Evolutionary conservation across 2,888 invertebrate species (phyloP).

Genomic region (Caenorhabditis sp.): DNA sequence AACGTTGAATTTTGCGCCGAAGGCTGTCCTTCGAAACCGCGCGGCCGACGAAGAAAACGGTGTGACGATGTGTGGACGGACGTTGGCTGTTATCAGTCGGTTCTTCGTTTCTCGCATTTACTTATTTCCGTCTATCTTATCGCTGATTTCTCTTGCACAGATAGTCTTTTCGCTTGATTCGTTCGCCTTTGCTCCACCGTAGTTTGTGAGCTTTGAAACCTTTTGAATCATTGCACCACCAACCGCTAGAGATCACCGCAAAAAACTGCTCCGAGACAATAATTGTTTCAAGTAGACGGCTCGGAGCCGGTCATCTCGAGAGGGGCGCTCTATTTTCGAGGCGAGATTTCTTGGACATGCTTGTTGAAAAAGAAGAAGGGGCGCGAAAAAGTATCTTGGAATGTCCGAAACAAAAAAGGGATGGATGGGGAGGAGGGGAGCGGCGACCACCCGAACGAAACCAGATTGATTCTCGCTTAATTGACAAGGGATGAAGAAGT

Average conservation of each 20-base stretch:
- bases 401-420: constrained; percentile 33
- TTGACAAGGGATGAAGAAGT: constrained; percentile 46
- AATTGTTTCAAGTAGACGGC: constrained; percentile 35
- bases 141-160: constrained; percentile 6
- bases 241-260: constrained; percentile 18
- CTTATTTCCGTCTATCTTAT: not conserved
- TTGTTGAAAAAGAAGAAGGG: not conserved
- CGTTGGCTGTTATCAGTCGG: not conserved
- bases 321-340: constrained; percentile 28
- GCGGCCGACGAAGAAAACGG: not conserved
- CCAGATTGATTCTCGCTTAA: constrained; percentile 57
- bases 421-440: not conserved
- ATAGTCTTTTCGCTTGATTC: too few relatives aligned
- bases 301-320: constrained; percentile 39
- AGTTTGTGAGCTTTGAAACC: not conserved
- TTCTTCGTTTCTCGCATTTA: not conserved
- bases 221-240: not conserved
- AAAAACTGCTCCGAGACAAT: not conserved
- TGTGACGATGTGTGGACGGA: not conserved
- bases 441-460: constrained; percentile 15
- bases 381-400: constrained; percentile 54
- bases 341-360: too few relatives aligned
- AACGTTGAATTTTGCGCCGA: not conserved
- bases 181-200: too few relatives aligned
- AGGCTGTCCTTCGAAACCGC: constrained; percentile 37